Conservation (phyloP, 2,888 invertebrate genomes). For the Lottia gigantea region DNA sequence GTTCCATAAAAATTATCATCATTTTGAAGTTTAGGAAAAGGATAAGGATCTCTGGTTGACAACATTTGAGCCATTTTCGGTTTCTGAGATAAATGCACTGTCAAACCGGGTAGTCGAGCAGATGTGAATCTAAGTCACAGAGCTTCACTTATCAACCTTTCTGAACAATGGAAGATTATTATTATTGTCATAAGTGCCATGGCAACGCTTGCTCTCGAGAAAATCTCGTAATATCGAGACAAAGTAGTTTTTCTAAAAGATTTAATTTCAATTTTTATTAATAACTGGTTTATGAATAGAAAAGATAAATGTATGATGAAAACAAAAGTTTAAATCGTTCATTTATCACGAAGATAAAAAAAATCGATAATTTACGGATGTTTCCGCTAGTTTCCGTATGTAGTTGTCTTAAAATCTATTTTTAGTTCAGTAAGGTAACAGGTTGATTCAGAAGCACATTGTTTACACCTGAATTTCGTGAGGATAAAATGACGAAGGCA, state of each 20-base stretch:
- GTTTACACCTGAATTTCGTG: neutral
- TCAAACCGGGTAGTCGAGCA: no score
- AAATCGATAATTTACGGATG: no score
- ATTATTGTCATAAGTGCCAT: conserved; percentile 19
- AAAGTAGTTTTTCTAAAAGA: no score
- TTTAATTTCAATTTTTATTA: no score
- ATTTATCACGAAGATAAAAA: no score
- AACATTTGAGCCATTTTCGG: conserved; percentile 28
- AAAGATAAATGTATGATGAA: no score
- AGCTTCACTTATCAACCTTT: no score
- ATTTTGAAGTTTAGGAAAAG: conserved; percentile 58
- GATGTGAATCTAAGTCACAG: no score
- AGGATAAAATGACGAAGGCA: neutral
- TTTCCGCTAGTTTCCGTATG: no score
- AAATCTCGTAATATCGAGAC: neutral
- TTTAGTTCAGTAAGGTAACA: conserved; percentile 1
- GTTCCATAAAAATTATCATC: conserved; percentile 59
- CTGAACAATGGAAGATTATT: no score
- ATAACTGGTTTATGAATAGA: no score
- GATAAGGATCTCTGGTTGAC: conserved; percentile 60
- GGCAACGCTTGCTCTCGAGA: conserved; percentile 10
- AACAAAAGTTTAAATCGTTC: no score
- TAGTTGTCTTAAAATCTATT: neutral
- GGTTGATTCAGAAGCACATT: neutral
- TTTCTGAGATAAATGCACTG: neutral